Percentiles rank a stretch among this genome's conserved stretches.
These are phyloP conservation scores for Sinosuthora webbiana DNA, from an alignment of 2,113 vertebrate genomes.

Conservation along the genomic window DNA sequence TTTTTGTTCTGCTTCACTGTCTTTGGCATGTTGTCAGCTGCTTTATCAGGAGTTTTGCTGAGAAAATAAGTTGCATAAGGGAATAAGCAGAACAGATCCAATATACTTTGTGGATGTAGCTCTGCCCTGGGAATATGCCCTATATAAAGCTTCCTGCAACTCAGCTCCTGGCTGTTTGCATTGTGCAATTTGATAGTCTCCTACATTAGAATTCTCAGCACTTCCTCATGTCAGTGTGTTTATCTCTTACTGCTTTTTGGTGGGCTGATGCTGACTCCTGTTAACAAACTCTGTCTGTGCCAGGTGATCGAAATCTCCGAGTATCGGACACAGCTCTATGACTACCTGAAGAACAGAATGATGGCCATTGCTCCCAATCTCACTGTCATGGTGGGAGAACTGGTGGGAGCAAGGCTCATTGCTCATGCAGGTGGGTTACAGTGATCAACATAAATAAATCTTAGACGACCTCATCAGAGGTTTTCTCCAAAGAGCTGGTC, in stretches of 20 bases:
- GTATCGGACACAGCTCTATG: conserved; percentile 92
- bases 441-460: not conserved
- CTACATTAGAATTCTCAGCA: not conserved
- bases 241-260: not conserved
- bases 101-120: not conserved
- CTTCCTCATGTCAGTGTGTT: not conserved
- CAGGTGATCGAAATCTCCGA: conserved; percentile 97
- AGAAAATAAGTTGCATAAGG: not conserved
- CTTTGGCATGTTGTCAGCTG: conserved; percentile 12
- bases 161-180: not conserved
- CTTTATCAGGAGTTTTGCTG: not conserved
- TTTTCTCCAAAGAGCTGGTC: not conserved
- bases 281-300: not conserved
- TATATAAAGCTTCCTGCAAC: not conserved
- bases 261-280: not conserved
- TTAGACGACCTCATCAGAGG: not conserved
- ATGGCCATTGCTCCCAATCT: conserved; percentile 98
- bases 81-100: not conserved
- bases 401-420: conserved; percentile 95
- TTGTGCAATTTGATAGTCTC: not conserved
- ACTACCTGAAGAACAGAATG: conserved; percentile 98
- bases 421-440: conserved; percentile 88
- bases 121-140: not conserved
- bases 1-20: conserved; percentile 17
- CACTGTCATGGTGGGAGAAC: conserved; percentile 94